Evolutionary conservation across 1,140 invertebrate species (phyloP), one percentile per base, ranked within the genome.

Genomic region (Maniola jurtina): DNA sequence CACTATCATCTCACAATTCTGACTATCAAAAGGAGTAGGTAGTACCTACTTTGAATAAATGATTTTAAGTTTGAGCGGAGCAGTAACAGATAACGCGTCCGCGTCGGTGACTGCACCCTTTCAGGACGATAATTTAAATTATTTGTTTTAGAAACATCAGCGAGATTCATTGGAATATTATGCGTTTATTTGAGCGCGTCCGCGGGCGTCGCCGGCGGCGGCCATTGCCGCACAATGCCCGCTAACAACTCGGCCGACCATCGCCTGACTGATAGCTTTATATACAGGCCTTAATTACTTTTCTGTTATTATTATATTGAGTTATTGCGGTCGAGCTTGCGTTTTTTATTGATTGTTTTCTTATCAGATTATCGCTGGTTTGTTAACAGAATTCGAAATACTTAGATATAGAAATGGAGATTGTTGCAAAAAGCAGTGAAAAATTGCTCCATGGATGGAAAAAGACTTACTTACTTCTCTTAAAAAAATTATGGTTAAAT

Each of bases 61-160:
- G n/a, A n/a, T n/a, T n/a, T n/a, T n/a, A n/a, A n/a, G n/a, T n/a
- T n/a, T n/a, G n/a, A n/a, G n/a, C n/a, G n/a, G n/a, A n/a, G n/a
- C 1, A 25, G 25, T 25, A 25, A 25, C 25, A 25, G 25, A 25
- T 25, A 25, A 25, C 4, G 42, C 11, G 9, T 45, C 13, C 4
- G 42, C 11, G 9, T 45, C 13, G 4, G 34, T 64, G 33, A 42
- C n/a, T 25, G 36, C 55, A 47, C 58, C 66, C 66, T 66, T 71
- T 62, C 36, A 64, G 58, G 69, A 78, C 66, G 79, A 80, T 77
- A 81, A 86, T 88, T 87, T 86, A 88, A 84, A 66, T 86, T 88
- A 86, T 88, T 88, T 88, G 84, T 86, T 88, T 88, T 86, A 84
- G 80, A 84, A 78, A 80, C 77, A 76, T 68, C 78, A 77, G 73